Evolutionary conservation across 2,797 vertebrate genomes (phyloP), one percentile per base, ranked within the genome.

Genomic region (Naso thynnoides): DNA sequence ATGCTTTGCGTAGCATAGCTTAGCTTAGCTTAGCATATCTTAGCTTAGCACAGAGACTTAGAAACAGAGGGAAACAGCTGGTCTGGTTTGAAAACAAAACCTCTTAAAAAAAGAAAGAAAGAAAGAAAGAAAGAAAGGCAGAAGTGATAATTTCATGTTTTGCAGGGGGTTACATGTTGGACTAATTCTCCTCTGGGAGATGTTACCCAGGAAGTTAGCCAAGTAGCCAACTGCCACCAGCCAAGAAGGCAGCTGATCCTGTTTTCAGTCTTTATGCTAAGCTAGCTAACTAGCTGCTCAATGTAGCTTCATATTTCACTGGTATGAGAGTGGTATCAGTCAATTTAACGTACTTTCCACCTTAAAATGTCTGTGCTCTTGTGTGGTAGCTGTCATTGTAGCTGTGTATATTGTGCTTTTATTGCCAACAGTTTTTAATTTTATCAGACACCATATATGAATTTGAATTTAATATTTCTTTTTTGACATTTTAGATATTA

Each of bases 211-310:
- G 52, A n/a, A n/a, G 27, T 53, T 33, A n/a, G n/a, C n/a, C n/a
- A n/a, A n/a, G n/a, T n/a, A n/a, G n/a, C n/a, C n/a, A n/a, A 6
- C 29, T 13, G 18, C 26, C 19, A 8, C 27, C 50, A 31, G 26
- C 9, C 8, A 10, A 21, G 14, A 48, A 36, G 59, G 15, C 15
- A 36, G 36, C 21, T 23, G 18, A 58, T 9, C 9, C 16, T 31
- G 49, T 29, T 50, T 58, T 18, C 50, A 61, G 39, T 26, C 23
- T 39, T 56, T 36, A 33, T 45, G 21, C 33, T 36, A 41, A 56
- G 50, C 47, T 58, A 36, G 44, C 33, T 42, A 56, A 56, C 50
- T 29, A 64, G 58, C 58, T 59, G 59, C 60, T 41, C 11, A 14
- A 3, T 38, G 10, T 24, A 24, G 13, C 10, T 33, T 69, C 52